These are phyloP conservation scores for Protaetia brevitarsis DNA, from an alignment of 1,140 invertebrate genomes.

Conservation along the genomic window DNA sequence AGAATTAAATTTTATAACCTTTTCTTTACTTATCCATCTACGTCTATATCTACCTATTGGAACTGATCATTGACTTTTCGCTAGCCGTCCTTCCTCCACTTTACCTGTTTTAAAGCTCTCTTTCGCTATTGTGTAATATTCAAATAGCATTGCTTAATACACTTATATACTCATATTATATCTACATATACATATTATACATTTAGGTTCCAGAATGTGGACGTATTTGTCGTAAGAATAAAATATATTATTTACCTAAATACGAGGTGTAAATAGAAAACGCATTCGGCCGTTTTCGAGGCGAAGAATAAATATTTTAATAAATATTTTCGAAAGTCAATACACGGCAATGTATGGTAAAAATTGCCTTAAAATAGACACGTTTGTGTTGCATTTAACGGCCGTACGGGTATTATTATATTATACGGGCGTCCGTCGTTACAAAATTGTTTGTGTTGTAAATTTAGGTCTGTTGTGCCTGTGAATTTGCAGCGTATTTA, in stretches of 20 bases:
- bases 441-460: conserved; percentile 6
- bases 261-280: conserved; percentile 3
- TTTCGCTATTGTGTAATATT: background rate
- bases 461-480: conserved; percentile 12
- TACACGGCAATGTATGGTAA: conserved; percentile 1
- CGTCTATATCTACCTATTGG: too few relatives aligned
- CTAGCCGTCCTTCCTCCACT: background rate
- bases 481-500: conserved; percentile 12
- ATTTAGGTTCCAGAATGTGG: background rate
- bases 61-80: conserved; percentile 12
- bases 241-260: background rate
- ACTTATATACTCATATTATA: too few relatives aligned
- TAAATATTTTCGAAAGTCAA: conserved; percentile 17
- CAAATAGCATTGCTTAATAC: conserved; percentile 5
- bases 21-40: background rate
- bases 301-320: conserved; percentile 2
- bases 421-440: background rate
- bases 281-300: conserved; percentile 7
- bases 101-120: background rate
- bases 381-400: conserved; percentile 8
- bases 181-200: too few relatives aligned
- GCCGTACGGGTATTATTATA: background rate
- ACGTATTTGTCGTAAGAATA: conserved; percentile 6
- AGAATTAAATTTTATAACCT: conserved; percentile 1
- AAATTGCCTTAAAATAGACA: conserved; percentile 15